These are phyloP conservation scores for Columba livia DNA, from an alignment of 2,113 vertebrate species.

Conservation along the genomic window DNA sequence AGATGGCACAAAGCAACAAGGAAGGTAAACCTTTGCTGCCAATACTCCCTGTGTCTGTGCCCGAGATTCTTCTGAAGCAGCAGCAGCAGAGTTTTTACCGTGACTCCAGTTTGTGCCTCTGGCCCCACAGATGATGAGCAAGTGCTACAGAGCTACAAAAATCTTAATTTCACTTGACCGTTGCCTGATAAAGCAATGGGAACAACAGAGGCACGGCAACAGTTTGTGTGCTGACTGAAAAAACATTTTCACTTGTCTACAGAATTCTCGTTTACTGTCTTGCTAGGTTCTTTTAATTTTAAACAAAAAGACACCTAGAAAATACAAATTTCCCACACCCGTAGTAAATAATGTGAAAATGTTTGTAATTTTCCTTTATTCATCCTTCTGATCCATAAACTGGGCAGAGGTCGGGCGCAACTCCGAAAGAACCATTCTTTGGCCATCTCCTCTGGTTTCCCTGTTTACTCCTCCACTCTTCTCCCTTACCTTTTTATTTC, in stretches of 20 bases:
- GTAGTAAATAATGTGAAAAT: neutral
- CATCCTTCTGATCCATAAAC: neutral
- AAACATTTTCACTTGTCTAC: neutral
- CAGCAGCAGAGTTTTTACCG: neutral
- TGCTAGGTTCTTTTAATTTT: neutral
- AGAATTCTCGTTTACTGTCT: neutral
- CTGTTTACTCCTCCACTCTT: neutral
- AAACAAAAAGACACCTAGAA: neutral
- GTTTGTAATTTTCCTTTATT: neutral
- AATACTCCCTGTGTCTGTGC: neutral
- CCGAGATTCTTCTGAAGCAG: neutral
- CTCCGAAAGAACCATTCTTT: neutral
- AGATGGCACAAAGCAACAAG: neutral
- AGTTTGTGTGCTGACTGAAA: neutral
- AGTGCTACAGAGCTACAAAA: neutral
- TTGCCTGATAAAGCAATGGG: neutral
- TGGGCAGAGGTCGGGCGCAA: neutral
- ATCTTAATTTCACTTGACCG: neutral
- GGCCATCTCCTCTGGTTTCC: neutral
- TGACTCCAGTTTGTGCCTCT: neutral
- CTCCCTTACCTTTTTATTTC: neutral
- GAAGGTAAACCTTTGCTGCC: neutral
- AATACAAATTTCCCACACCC: neutral
- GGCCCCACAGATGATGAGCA: neutral
- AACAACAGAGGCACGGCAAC: neutral